Percentiles rank a stretch among this genome's conserved stretches.
Conservation (phyloP, 2,888 invertebrate genomes). For the Caenorhabditis auriculariae region DNA sequence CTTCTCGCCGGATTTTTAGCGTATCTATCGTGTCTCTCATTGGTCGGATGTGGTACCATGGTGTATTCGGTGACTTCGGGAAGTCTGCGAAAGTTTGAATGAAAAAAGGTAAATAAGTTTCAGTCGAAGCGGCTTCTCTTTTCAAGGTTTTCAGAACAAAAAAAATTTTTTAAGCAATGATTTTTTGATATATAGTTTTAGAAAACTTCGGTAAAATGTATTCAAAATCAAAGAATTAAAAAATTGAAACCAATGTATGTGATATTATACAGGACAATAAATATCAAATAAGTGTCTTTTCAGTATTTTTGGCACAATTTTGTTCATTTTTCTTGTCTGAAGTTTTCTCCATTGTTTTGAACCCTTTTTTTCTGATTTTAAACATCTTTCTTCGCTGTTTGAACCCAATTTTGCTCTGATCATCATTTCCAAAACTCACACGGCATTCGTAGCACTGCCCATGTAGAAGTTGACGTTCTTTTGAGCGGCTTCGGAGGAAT, state of each 20-base stretch:
- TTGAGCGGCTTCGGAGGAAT: constrained; percentile 29
- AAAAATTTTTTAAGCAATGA: too few species aligned
- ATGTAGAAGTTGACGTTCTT: constrained; percentile 38
- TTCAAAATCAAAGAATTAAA: too few species aligned
- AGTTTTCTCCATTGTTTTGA: too few species aligned
- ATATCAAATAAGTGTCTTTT: too few species aligned
- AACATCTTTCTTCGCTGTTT: constrained; percentile 6
- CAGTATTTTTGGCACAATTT: too few species aligned
- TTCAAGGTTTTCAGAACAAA: too few species aligned
- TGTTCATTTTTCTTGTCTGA: too few species aligned
- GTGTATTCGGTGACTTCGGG: constrained; percentile 27
- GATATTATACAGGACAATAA: too few species aligned
- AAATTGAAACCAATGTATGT: too few species aligned
- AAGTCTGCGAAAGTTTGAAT: constrained; percentile 12
- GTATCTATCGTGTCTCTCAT: constrained; percentile 32
- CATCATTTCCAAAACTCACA: background rate
- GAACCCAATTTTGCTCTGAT: constrained; percentile 10
- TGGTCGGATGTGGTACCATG: constrained; percentile 42
- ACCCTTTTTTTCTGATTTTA: background rate
- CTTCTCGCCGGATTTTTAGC: constrained; percentile 15
- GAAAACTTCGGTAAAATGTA: too few species aligned
- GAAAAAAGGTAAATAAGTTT: background rate
- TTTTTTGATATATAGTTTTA: too few species aligned
- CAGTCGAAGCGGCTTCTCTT: too few species aligned
- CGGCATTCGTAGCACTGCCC: constrained; percentile 34